phyloP scores from a whole-genome alignment of 2,888 invertebrate species.

The Latrodectus elegans region DNA sequence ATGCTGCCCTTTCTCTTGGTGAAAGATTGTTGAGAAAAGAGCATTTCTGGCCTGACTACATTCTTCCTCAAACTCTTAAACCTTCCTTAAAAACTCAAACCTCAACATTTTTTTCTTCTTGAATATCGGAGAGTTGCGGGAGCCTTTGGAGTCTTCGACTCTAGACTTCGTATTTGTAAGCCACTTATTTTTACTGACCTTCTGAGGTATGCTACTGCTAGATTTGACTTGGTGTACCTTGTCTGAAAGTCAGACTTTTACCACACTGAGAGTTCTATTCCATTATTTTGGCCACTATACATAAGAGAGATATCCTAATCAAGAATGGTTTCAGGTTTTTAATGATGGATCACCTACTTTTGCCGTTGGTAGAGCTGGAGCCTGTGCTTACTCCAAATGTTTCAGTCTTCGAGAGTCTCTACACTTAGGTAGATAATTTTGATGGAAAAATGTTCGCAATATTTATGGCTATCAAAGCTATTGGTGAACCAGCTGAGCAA shows the following conservation, averaged over 20 bases:
- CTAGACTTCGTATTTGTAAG: neutral
- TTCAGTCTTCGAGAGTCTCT: neutral
- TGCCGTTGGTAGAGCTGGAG: neutral
- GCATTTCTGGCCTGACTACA: neutral
- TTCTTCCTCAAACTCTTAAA: slow-evolving; percentile 1
- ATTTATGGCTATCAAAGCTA: neutral
- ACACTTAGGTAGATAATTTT: neutral
- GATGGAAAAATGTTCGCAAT: neutral
- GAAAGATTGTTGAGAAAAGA: neutral
- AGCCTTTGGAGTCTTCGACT: neutral
- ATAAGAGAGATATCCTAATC: neutral
- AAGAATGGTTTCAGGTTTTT: neutral
- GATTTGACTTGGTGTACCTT: neutral
- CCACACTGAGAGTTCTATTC: neutral
- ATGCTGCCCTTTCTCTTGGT: slow-evolving; percentile 1
- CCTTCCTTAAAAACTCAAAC: neutral
- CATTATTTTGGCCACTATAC: neutral
- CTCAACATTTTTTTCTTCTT: neutral
- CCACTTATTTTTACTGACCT: neutral
- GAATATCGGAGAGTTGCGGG: neutral
- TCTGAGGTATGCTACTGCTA: neutral
- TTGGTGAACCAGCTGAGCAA: neutral
- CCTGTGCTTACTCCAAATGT: neutral
- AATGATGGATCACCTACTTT: too few relatives aligned
- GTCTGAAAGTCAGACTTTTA: neutral